phyloP scores from a whole-genome alignment of 2,797 vertebrate genomes.

The Rhinichthys osculus region DNA sequence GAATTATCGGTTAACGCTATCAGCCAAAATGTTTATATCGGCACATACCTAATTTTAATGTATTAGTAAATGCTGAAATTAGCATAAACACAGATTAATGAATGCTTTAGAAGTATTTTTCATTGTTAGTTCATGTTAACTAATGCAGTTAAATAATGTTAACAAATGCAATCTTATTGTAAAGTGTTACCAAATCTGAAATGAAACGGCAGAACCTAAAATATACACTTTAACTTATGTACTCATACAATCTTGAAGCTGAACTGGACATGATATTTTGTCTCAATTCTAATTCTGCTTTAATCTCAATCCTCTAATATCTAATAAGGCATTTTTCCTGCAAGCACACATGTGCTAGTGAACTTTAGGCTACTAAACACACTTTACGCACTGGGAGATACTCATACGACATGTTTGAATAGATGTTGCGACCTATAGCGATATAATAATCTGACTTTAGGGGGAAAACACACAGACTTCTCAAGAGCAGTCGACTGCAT shows the following conservation, averaged over 20 bases:
- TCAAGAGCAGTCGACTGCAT: neutral
- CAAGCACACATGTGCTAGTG: neutral
- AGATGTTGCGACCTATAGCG: neutral
- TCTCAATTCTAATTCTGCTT: neutral
- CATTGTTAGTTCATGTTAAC: neutral
- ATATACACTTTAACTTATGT: neutral
- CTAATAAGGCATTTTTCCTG: neutral
- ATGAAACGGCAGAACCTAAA: neutral
- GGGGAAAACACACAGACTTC: neutral
- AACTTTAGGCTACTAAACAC: neutral
- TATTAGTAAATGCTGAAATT: too few relatives aligned
- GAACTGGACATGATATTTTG: neutral
- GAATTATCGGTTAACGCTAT: too few relatives aligned
- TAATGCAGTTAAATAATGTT: neutral
- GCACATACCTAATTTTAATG: too few relatives aligned
- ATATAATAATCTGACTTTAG: neutral
- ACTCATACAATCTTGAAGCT: neutral
- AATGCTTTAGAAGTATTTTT: too few relatives aligned
- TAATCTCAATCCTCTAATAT: neutral
- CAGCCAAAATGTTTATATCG: too few relatives aligned
- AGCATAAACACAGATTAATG: too few relatives aligned
- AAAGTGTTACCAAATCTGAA: neutral
- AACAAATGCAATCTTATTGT: neutral
- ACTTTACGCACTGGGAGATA: neutral
- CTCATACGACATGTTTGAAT: neutral